Conservation (phyloP, 2,797 vertebrate species). For the Eremophila alpestris region DNA sequence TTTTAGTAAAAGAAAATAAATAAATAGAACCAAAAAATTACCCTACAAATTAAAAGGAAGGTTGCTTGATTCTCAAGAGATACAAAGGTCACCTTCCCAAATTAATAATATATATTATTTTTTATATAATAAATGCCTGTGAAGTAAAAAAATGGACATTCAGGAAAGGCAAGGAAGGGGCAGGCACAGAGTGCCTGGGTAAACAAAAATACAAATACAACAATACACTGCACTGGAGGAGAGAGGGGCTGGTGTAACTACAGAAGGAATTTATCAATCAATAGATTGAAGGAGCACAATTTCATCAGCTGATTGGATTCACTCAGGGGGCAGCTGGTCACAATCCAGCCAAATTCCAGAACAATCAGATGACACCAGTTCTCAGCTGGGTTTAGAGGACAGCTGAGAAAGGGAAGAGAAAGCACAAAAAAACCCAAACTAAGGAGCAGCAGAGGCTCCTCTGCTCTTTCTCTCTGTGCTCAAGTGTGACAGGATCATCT, state of each 20-base stretch:
- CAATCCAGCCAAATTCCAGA: slow-evolving; percentile 27
- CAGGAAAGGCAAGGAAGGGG: background rate
- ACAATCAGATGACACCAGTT: slow-evolving; percentile 39
- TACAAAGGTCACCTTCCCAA: background rate
- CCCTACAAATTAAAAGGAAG: background rate
- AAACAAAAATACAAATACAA: background rate
- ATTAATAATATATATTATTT: background rate
- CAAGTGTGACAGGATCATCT: background rate
- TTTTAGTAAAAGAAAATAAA: background rate
- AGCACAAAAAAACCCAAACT: background rate
- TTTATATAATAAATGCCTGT: background rate
- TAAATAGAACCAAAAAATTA: background rate
- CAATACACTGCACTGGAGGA: background rate
- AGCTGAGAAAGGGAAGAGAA: background rate
- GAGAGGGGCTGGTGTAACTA: background rate
- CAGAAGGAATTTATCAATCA: background rate
- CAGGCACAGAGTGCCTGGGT: background rate
- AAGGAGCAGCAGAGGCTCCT: background rate
- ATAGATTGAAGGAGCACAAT: background rate
- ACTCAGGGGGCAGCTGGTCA: background rate
- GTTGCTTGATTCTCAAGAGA: background rate
- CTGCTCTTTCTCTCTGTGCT: background rate
- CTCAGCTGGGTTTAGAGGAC: slow-evolving; percentile 29
- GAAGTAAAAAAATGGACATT: background rate
- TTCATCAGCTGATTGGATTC: slow-evolving; percentile 47